A percentile compares a stretch with the other conserved stretches of the same genome.
Evolutionary conservation across 2,113 vertebrate species (phyloP).

Genomic region (Caranx melampygus): DNA sequence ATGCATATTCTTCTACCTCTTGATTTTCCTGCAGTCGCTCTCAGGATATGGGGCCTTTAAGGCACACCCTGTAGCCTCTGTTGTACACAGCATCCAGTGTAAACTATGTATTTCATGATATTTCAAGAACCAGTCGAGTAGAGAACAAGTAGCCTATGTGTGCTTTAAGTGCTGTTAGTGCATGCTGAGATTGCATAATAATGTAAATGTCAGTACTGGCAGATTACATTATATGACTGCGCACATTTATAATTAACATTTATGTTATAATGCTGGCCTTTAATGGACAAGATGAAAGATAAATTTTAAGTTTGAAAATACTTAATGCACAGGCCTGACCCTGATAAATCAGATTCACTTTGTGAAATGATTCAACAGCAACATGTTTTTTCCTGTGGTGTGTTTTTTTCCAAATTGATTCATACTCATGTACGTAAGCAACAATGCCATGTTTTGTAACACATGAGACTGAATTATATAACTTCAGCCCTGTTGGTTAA

Average conservation of each 20-base stretch:
- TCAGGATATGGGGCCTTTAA: neutral
- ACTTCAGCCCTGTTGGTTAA: slow-evolving; percentile 2
- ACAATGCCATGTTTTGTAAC: neutral
- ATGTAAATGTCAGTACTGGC: neutral
- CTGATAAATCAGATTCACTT: neutral
- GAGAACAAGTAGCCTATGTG: neutral
- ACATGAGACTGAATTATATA: slow-evolving; percentile 1
- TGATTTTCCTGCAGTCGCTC: neutral
- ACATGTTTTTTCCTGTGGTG: neutral
- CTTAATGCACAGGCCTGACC: neutral
- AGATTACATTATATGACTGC: neutral
- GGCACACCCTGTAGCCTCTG: neutral
- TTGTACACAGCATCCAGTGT: neutral
- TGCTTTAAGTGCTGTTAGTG: neutral
- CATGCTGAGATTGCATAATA: slow-evolving; percentile 8
- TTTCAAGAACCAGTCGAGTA: neutral
- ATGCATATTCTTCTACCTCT: neutral
- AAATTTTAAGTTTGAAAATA: neutral
- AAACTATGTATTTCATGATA: neutral
- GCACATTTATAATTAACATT: neutral
- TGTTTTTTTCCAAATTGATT: neutral
- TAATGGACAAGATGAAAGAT: neutral
- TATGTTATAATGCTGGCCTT: neutral
- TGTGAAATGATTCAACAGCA: neutral
- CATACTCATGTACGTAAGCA: neutral